These are phyloP conservation scores for Pristionchus fissidentatus DNA, from an alignment of 2,888 invertebrate genomes.

Conservation along the genomic window DNA sequence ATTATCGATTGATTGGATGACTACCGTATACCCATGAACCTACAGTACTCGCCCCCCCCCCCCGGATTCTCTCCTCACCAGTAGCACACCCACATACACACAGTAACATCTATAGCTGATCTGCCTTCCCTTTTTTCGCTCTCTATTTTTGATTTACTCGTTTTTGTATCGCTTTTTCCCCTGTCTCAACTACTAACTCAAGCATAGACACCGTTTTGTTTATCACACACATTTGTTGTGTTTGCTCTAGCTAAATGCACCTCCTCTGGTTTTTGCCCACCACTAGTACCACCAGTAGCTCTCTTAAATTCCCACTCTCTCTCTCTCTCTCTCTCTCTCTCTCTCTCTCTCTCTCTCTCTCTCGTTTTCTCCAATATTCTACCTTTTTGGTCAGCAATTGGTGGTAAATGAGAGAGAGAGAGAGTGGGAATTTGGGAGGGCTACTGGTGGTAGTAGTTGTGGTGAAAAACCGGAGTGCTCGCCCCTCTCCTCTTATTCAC, in stretches of 20 bases:
- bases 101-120: neutral
- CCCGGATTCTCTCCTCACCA: neutral
- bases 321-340: too few species aligned
- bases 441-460: too few species aligned
- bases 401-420: too few species aligned
- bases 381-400: too few species aligned
- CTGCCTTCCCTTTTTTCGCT: neutral
- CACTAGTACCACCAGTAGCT: too few species aligned
- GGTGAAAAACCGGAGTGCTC: too few species aligned
- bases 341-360: neutral
- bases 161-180: neutral
- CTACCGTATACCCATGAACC: neutral
- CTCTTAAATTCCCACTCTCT: too few species aligned
- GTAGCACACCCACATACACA: neutral
- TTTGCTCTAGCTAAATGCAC: too few species aligned
- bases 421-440: too few species aligned
- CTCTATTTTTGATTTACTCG: neutral
- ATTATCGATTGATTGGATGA: constrained; percentile 82
- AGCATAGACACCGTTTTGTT: constrained; percentile 15
- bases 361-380: too few species aligned
- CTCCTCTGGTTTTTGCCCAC: too few species aligned
- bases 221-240: too few species aligned
- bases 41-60: neutral
- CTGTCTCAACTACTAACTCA: neutral
- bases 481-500: neutral